Percentiles rank a stretch among this genome's conserved stretches.
Evolutionary conservation across 2,888 invertebrate species (phyloP).

Genomic region (Fragum sueziense): DNA sequence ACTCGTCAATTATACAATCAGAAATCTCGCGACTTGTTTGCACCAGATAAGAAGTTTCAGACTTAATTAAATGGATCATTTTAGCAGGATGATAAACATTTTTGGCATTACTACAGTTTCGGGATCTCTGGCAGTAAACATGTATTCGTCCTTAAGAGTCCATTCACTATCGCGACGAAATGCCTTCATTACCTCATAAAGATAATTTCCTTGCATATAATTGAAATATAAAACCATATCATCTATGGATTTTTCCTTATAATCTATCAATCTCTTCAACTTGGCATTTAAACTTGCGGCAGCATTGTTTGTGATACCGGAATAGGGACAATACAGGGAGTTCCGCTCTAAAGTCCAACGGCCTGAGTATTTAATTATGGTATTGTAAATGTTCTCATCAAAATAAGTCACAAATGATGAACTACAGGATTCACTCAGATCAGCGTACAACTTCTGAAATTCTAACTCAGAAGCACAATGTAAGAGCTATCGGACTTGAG

Average conservation of each 20-base stretch:
- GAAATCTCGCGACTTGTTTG: background rate
- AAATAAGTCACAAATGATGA: slow-evolving; percentile 35
- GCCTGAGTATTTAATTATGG: slow-evolving; percentile 17
- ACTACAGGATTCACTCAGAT: slow-evolving; percentile 26
- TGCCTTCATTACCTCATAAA: slow-evolving; percentile 26
- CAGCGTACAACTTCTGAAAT: slow-evolving; percentile 5
- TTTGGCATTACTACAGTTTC: slow-evolving; percentile 25
- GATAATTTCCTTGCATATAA: slow-evolving; percentile 38
- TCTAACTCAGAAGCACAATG: slow-evolving; percentile 7
- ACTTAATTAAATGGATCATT: slow-evolving; percentile 21
- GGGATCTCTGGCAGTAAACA: slow-evolving; percentile 26
- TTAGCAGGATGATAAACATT: slow-evolving; percentile 39
- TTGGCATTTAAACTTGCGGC: slow-evolving; percentile 45
- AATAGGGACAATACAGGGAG: slow-evolving; percentile 29
- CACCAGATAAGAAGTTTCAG: background rate
- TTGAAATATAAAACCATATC: slow-evolving; percentile 38
- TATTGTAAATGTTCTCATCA: slow-evolving; percentile 13
- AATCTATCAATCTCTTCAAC: slow-evolving; percentile 41
- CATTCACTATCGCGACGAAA: slow-evolving; percentile 42
- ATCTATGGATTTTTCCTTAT: slow-evolving; percentile 41
- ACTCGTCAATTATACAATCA: background rate
- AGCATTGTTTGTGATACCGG: slow-evolving; percentile 49
- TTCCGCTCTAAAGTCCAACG: slow-evolving; percentile 29
- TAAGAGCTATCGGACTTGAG: slow-evolving; percentile 19
- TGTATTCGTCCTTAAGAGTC: slow-evolving; percentile 10